These are phyloP conservation scores for Sanderia malayensis DNA, from an alignment of 30 jellyfish, hydroid and myxozoan species.

Conservation along the genomic window DNA sequence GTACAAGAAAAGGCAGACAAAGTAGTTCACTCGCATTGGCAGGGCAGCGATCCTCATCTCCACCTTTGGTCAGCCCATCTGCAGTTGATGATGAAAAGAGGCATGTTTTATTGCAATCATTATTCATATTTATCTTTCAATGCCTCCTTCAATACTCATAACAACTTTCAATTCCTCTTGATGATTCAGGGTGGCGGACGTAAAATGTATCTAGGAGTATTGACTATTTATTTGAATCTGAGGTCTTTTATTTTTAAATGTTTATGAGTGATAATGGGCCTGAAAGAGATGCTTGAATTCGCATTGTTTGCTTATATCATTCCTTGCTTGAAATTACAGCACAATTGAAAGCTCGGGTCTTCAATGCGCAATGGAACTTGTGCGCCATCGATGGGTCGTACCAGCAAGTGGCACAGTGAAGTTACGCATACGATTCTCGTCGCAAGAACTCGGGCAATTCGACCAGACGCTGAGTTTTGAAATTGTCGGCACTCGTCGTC, in stretches of 20 bases:
- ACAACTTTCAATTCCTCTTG: too few species aligned
- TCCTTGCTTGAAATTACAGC: too few species aligned
- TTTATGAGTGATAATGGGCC: too few species aligned
- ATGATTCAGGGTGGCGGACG: too few species aligned
- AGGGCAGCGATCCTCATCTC: conserved; percentile 66
- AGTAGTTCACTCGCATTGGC: conserved; percentile 59
- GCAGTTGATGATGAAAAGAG: conserved; percentile 62
- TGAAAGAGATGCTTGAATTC: too few species aligned
- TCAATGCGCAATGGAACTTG: conserved; percentile 35
- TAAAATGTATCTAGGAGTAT: too few species aligned
- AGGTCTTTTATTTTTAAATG: too few species aligned
- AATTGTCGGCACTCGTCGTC: conserved; percentile 88
- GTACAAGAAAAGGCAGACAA: conserved; percentile 71
- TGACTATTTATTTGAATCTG: too few species aligned
- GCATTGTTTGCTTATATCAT: too few species aligned
- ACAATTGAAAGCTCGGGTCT: conserved; percentile 37
- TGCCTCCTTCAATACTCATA: too few species aligned
- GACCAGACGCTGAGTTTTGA: conserved; percentile 89
- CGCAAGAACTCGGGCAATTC: conserved; percentile 89
- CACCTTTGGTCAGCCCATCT: conserved; percentile 62
- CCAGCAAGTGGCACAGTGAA: conserved; percentile 65
- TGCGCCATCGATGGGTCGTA: conserved; percentile 87
- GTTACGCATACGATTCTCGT: conserved; percentile 60
- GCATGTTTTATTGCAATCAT: too few species aligned
- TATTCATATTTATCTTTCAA: too few species aligned